Evolutionary conservation across 2,888 invertebrate species (phyloP), one percentile per base, ranked within the genome.

Genomic region (Phorcus lineatus): DNA sequence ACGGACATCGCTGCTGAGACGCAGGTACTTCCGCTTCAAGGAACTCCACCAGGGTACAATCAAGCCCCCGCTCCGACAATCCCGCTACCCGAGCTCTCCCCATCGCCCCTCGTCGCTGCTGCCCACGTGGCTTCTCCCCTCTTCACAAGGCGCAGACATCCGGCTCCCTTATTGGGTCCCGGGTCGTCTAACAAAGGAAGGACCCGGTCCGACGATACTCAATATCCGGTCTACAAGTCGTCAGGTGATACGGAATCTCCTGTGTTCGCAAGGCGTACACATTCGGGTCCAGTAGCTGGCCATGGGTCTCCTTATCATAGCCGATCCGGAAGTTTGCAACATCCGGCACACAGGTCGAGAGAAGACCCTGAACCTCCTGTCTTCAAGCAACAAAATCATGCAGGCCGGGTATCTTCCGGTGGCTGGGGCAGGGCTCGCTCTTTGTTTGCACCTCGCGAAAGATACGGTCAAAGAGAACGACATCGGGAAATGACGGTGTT

Each of bases 401-500:
- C 3, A 11, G 47, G 47, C 13, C 47, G 47, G 47, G 47, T 47
- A 1, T 1, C 11, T 13, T 54, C 54, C 28, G 36, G 24, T 28
- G 22, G 31, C 9, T 54, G 31, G 76, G n/a, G 54, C 9, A 7
- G 24, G 3, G 55, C 28, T 31, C 11, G 54, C 4, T n/a, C 54
- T 3, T 16, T 22, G 22, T 28, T 53, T 55, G n/a, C 24, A 55
- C 16, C 53, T 55, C 55, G 76, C 7, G 19, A 17, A 13, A n/a
- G 31, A 55, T 54, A 31, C 7, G 19, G 19, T 19, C 22, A n/a
- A n/a, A n/a, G 22, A 17, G 70, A 70, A 11, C 70, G 70, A 2
- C 70, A 70, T 70, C 40, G 36, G 9, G 76, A 76, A 55, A 55
- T 76, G 19, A 76, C 76, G 28, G 24, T 36, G 0, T 76, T 76